Conservation (phyloP, 2,888 invertebrate genomes). For the Troides helena region DNA sequence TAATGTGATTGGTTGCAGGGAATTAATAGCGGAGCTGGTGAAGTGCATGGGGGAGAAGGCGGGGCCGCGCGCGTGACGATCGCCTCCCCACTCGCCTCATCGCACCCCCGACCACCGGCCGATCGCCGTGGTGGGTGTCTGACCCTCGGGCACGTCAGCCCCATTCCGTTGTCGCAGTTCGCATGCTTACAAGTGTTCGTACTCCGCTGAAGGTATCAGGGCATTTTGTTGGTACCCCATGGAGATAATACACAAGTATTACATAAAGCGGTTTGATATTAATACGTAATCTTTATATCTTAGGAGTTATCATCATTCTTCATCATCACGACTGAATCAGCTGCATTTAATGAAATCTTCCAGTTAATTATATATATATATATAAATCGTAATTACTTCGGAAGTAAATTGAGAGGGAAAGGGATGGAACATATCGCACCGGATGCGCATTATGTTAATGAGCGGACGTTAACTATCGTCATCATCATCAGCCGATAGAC, state of each 20-base stretch:
- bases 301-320: no score
- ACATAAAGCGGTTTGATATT: neutral
- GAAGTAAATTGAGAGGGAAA: no score
- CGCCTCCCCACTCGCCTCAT: conserved; percentile 37
- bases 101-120: conserved; percentile 35
- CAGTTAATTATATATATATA: no score
- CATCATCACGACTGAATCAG: no score
- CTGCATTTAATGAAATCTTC: no score
- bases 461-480: no score
- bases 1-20: conserved; percentile 45
- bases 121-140: conserved; percentile 54
- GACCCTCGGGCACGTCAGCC: conserved; percentile 36
- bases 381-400: no score
- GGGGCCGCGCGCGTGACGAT: conserved; percentile 55
- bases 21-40: conserved; percentile 66
- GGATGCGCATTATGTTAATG: no score
- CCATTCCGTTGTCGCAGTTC: conserved; percentile 8
- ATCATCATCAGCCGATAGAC: no score
- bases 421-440: no score
- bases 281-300: neutral
- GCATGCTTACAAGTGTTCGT: neutral
- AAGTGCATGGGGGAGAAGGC: conserved; percentile 70
- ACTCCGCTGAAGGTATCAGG: conserved; percentile 1
- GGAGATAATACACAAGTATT: neutral
- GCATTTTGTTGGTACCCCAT: neutral